Evolutionary conservation across 2,888 invertebrate species (phyloP).

Genomic region (Erynnis tages): DNA sequence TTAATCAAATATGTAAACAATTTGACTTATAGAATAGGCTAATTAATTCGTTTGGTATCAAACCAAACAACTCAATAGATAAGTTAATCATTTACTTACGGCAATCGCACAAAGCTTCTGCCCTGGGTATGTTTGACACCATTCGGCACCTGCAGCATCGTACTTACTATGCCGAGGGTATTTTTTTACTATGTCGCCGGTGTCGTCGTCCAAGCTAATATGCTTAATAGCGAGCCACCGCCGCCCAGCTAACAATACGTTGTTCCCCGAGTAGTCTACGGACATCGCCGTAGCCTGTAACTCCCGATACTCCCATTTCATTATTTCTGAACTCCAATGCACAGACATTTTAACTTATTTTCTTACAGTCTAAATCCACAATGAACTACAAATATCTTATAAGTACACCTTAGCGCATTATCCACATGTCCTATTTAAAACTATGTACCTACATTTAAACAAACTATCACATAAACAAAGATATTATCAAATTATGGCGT

Average conservation of each 20-base stretch:
- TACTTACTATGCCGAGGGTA: conserved; percentile 95
- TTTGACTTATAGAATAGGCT: no score
- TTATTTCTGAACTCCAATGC: conserved; percentile 76
- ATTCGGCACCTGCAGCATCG: conserved; percentile 95
- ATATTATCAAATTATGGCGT: no score
- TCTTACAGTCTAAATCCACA: no score
- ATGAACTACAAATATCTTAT: no score
- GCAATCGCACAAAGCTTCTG: conserved; percentile 93
- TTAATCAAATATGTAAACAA: no score
- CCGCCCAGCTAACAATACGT: conserved; percentile 91
- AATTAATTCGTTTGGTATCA: no score
- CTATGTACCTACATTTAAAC: no score
- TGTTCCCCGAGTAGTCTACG: conserved; percentile 91
- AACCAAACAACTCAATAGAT: no score
- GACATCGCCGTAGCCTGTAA: conserved; percentile 96
- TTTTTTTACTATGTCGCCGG: conserved; percentile 86
- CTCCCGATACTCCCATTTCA: conserved; percentile 90
- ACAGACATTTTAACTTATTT: conserved; percentile 53
- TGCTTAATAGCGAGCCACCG: conserved; percentile 89
- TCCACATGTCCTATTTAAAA: conserved; percentile 27
- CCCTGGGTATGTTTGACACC: conserved; percentile 91
- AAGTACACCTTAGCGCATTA: neutral
- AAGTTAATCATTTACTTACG: conserved; percentile 72
- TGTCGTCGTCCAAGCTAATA: conserved; percentile 86
- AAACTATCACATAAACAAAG: conserved; percentile 6